Evolutionary conservation across 2,113 vertebrate genomes (phyloP).

Genomic region (Aegithalos caudatus): DNA sequence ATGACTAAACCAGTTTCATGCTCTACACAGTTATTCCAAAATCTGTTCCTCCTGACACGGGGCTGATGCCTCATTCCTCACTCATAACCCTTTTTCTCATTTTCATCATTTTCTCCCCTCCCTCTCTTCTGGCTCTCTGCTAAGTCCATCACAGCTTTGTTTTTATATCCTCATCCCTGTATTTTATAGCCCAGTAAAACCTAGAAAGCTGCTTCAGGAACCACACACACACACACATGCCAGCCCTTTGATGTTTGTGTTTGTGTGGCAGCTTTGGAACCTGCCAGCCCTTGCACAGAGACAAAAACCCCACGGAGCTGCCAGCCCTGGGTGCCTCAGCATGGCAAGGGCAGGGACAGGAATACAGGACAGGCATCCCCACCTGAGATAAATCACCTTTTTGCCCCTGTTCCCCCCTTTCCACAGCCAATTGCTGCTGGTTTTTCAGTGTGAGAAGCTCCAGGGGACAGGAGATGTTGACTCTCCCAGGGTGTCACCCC

Average conservation of each 20-base stretch:
- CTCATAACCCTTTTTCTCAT: slow-evolving; percentile 10
- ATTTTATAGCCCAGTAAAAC: slow-evolving; percentile 61
- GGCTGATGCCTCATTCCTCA: slow-evolving; percentile 24
- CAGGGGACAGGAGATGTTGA: fast-evolving
- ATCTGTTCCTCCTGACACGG: slow-evolving; percentile 29
- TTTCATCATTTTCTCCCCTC: slow-evolving; percentile 14
- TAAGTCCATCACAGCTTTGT: slow-evolving; percentile 68
- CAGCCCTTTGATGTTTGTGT: slow-evolving; percentile 49
- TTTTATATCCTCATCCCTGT: slow-evolving; percentile 36
- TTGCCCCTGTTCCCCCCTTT: neutral
- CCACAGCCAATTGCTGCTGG: neutral
- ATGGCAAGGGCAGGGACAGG: neutral
- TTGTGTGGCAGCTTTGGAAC: slow-evolving; percentile 27
- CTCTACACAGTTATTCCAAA: slow-evolving; percentile 54
- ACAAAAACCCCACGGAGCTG: neutral
- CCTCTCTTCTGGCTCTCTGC: slow-evolving; percentile 61
- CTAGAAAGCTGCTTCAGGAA: slow-evolving; percentile 46
- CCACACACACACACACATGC: neutral
- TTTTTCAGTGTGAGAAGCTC: neutral
- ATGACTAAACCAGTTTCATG: slow-evolving; percentile 62
- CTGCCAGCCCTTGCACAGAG: neutral
- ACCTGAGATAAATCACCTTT: neutral
- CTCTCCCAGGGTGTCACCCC: neutral
- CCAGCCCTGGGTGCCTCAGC: neutral
- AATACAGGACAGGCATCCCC: neutral